Base-by-base conservation (phyloP, 2,888 invertebrate species). In the Siphonodentalium dalli region DNA sequence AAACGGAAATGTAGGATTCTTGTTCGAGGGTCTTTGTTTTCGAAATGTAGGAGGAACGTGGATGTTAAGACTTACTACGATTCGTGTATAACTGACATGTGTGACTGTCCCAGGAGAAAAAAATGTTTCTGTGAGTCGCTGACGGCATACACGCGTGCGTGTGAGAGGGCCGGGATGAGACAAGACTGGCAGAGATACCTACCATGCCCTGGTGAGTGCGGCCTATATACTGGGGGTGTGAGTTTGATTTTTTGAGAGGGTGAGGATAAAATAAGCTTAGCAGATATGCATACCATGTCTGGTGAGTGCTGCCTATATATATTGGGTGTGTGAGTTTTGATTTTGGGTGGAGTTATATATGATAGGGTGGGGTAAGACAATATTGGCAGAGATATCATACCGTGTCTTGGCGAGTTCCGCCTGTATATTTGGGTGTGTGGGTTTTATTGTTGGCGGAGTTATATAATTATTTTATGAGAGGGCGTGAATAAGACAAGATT, bases 111-210 rank as follows among this genome's bases (percentile, higher is more conserved):
- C 2, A 21, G n/a, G 8, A 2, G 2, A 5, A 40, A 3, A 40
- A 20, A 24, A 13, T 7, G 13, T 86, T 91, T 93, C 78, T 95
- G 95, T 81, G 92, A 93, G 66, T 90, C 92, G 58, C 88, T 94
- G 72, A 88, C 89, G 48, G 94, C 94, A 2, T 95, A 94, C 77
- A 90, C 91, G 0, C 88, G 92, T 63, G 92, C 92, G 79, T 95
- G 95, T 77, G 86, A 88, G 59, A 85, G 92, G 21, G 81, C 90
- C 34, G 92, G 92, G 0, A 89, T 89, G 28, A 57, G 41, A 1
- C 50, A 64, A 29, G 35, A 49, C 8, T 60, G 60, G 61, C 51
- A 63, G 11, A 55, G 58, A 34, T 48, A 57, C 4, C 47, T 39
- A 13, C 49, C 47, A 20, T 70, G 70, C 39, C 51, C 56, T 35